Base-by-base conservation (phyloP, 2,113 vertebrate genomes). In the Nansenia antarctica region DNA sequence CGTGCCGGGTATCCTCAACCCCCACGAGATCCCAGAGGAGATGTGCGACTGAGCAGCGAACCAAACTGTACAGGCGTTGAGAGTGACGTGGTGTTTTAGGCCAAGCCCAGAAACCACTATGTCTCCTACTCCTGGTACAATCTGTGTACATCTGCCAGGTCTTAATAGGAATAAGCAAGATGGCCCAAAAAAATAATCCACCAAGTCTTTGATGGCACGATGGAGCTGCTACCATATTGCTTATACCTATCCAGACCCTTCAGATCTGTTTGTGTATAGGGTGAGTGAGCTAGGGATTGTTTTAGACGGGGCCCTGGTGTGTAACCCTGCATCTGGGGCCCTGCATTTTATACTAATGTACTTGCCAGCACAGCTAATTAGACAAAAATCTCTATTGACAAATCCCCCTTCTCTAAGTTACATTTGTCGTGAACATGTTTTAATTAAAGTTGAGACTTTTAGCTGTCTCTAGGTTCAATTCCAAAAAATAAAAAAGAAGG, bases 1-100 rank as follows among this genome's bases (percentile, higher is more conserved):
- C 29, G 98, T 99, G 70, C 98, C 98, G 49, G 98, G 98, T 86
- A 99, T 99, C 90, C 94, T 99, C 76, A 99, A 99, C 92, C 97
- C 97, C 86, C 96, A 99, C 72, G 97, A 99, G 90, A 99, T 99
- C 92, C 98, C 97, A 0, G 98, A 99, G 94, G 98, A 99, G 92
- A 99, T 99, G 97, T 99, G 96, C 71, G 97, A 99, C 93, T 99
- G 95, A 94, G 84, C 86, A 73, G 0, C 0, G 69, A 5, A 61
- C 63, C 72, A 54, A 67, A 82, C 81, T 82, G 83, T 82, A 84
- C 68, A 80, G 76, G 61, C 72, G 71, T 55, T 57, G 67, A 42
- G 66, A 88, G 88, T 84, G 90, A 91, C 89, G 92, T 39, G 88
- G 84, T 92, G 89, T 76, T 76, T 61, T 76, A 65, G 73, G n/a